phyloP scores from a whole-genome alignment of 2,113 vertebrate genomes.

The Myxocyprinus asiaticus region DNA sequence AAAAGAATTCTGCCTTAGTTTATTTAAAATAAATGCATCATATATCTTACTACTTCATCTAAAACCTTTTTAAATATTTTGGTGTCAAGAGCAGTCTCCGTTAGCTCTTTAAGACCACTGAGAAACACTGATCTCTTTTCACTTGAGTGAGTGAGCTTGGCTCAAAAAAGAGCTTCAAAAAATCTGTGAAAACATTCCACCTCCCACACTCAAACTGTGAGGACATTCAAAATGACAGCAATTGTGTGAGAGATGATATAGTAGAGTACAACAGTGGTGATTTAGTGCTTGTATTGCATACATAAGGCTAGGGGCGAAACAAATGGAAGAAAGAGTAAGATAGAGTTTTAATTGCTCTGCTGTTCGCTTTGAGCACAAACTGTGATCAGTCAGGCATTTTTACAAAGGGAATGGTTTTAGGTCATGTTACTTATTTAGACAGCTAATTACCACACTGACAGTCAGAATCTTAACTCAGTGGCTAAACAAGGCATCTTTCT shows the following conservation, averaged over 20 bases:
- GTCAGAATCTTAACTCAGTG: neutral
- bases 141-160: slow-evolving; percentile 32
- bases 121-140: neutral
- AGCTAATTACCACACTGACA: neutral
- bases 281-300: neutral
- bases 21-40: too few relatives aligned
- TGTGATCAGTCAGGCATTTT: neutral
- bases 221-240: slow-evolving; percentile 15
- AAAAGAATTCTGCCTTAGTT: too few relatives aligned
- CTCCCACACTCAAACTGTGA: slow-evolving; percentile 23
- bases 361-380: neutral
- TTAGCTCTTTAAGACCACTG: neutral
- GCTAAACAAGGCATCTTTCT: too few relatives aligned
- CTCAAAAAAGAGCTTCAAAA: neutral
- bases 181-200: slow-evolving; percentile 1
- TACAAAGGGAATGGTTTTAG: neutral
- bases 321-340: neutral
- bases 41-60: too few relatives aligned
- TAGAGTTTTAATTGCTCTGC: neutral
- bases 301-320: neutral
- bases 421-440: neutral
- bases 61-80: too few relatives aligned
- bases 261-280: neutral
- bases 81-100: too few relatives aligned
- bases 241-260: neutral